Evolutionary conservation across 1,140 invertebrate genomes (phyloP).

Genomic region (Cardiocondyla obscurior): DNA sequence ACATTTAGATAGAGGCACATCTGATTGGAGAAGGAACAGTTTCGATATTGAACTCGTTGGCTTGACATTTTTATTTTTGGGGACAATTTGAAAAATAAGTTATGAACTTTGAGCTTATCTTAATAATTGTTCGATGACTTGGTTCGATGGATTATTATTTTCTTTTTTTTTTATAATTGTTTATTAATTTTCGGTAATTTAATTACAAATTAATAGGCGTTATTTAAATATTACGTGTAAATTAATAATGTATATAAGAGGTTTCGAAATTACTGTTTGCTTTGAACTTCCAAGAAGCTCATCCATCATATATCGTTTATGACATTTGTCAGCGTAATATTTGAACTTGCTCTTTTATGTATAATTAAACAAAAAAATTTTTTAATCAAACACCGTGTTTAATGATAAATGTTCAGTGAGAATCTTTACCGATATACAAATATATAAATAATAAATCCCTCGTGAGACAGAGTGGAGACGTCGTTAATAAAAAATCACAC

Average conservation of each 20-base stretch:
- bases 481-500: slow-evolving; percentile 32
- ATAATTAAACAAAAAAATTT: too few relatives aligned
- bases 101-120: neutral
- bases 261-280: neutral
- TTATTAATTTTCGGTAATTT: neutral
- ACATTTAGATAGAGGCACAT: slow-evolving; percentile 17
- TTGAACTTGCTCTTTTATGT: slow-evolving; percentile 1
- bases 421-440: neutral
- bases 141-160: too few relatives aligned
- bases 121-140: neutral
- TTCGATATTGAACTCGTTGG: neutral
- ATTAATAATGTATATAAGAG: too few relatives aligned
- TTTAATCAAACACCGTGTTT: neutral
- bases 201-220: neutral
- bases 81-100: neutral
- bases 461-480: neutral
- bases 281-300: neutral
- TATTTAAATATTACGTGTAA: too few relatives aligned
- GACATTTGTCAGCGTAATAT: neutral
- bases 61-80: neutral
- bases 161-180: neutral
- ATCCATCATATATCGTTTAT: neutral
- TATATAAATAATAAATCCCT: neutral
- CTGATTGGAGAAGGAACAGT: neutral
- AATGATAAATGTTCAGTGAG: neutral